Evolutionary conservation across 1,140 invertebrate genomes (phyloP).

Genomic region (Tribolium madens): DNA sequence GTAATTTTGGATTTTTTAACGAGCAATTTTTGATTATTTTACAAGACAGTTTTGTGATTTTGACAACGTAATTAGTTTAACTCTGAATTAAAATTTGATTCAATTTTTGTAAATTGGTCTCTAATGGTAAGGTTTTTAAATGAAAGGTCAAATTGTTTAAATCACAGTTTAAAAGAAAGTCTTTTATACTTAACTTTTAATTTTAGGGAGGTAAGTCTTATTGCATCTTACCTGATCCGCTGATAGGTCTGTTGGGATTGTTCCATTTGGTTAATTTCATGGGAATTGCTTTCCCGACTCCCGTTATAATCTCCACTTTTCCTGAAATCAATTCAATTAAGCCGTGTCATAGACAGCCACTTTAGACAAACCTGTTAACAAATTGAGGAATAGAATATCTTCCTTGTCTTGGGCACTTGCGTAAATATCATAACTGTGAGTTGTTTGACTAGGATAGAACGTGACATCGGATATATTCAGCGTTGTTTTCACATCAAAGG

Average conservation of each 20-base stretch:
- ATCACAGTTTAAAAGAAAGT: no score
- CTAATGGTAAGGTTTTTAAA: no score
- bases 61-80: no score
- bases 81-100: no score
- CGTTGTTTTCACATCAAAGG: conserved; percentile 84
- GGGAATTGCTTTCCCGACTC: conserved; percentile 75
- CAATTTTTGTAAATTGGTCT: no score
- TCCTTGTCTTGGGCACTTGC: conserved; percentile 81
- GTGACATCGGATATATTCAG: conserved; percentile 82
- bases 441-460: conserved; percentile 81
- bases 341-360: no score
- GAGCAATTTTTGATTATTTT: no score
- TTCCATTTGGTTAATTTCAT: conserved; percentile 74
- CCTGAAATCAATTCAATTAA: conserved; percentile 65
- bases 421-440: conserved; percentile 83
- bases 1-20: no score
- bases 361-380: conserved; percentile 73
- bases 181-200: no score
- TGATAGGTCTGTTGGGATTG: conserved; percentile 77
- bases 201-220: no score
- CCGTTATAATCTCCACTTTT: conserved; percentile 85
- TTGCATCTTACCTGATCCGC: conserved; percentile 69
- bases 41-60: no score
- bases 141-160: no score
- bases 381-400: conserved; percentile 81